Evolutionary conservation across 2,888 invertebrate genomes (phyloP).

Genomic region (Drosophila demipolita): DNA sequence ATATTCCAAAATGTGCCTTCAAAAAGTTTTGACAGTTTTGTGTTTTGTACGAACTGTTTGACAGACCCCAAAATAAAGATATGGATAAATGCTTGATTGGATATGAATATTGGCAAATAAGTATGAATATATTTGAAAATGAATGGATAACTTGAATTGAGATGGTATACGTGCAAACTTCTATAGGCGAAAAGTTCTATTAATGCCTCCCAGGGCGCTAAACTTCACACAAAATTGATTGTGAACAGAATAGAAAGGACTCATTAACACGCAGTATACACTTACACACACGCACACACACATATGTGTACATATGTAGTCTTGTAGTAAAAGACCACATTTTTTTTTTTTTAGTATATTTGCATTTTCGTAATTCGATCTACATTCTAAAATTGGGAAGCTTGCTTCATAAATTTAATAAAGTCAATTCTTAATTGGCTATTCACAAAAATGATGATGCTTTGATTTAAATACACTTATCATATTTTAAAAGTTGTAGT

Average conservation of each 20-base stretch:
- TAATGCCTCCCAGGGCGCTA: conserved; percentile 54
- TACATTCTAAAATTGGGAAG: background rate
- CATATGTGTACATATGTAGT: background rate
- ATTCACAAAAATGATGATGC: background rate
- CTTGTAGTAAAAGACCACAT: background rate
- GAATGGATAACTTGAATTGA: background rate
- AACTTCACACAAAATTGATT: conserved; percentile 29
- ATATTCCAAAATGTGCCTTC: conserved; percentile 51
- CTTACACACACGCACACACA: background rate
- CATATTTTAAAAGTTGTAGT: background rate
- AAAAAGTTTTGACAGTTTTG: conserved; percentile 66
- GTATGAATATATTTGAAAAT: conserved; percentile 11
- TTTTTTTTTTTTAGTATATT: background rate
- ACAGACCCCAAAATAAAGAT: conserved; percentile 49
- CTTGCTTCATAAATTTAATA: background rate
- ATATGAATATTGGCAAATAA: conserved; percentile 27
- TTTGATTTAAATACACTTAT: background rate
- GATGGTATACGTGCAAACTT: conserved; percentile 16
- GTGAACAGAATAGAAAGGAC: conserved; percentile 2
- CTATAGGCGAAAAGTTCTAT: conserved; percentile 5
- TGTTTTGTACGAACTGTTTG: conserved; percentile 60
- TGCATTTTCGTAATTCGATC: background rate
- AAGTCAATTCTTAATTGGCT: background rate
- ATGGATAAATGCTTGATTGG: conserved; percentile 42
- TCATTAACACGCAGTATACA: conserved; percentile 46